These are phyloP conservation scores for Hiodon tergisus DNA, from an alignment of 2,113 vertebrate genomes.

Conservation along the genomic window DNA sequence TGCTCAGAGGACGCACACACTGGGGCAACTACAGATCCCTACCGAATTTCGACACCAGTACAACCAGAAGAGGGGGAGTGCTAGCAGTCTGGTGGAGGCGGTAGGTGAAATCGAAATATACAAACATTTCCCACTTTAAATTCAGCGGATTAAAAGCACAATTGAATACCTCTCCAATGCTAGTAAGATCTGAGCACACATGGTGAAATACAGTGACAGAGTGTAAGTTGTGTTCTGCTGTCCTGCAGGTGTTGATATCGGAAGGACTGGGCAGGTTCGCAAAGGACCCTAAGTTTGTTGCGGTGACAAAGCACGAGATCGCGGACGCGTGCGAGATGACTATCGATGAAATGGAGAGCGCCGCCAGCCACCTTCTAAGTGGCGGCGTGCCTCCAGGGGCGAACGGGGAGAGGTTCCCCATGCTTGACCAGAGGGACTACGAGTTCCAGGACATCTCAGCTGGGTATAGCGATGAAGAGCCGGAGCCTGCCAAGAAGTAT, in stretches of 20 bases:
- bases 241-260: constrained; percentile 87
- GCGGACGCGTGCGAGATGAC: constrained; percentile 97
- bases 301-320: constrained; percentile 93
- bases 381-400: constrained; percentile 68
- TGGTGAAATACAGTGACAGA: background rate
- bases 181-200: no score
- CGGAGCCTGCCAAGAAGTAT: constrained; percentile 65
- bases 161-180: no score
- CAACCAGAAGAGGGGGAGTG: constrained; percentile 92
- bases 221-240: background rate
- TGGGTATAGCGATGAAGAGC: constrained; percentile 92
- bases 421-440: constrained; percentile 73
- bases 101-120: constrained; percentile 62
- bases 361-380: constrained; percentile 89
- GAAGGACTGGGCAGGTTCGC: constrained; percentile 93
- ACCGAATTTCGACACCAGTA: constrained; percentile 82
- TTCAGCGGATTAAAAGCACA: no score
- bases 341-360: constrained; percentile 98
- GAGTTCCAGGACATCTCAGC: constrained; percentile 84
- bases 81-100: constrained; percentile 93
- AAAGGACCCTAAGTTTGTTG: constrained; percentile 95
- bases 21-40: constrained; percentile 85
- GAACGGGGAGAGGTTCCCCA: constrained; percentile 74
- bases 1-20: constrained; percentile 82
- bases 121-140: no score